Evolutionary conservation across 2,113 vertebrate genomes (phyloP), one percentile per base, ranked within the genome.

Genomic region (Miniopterus natalensis): DNA sequence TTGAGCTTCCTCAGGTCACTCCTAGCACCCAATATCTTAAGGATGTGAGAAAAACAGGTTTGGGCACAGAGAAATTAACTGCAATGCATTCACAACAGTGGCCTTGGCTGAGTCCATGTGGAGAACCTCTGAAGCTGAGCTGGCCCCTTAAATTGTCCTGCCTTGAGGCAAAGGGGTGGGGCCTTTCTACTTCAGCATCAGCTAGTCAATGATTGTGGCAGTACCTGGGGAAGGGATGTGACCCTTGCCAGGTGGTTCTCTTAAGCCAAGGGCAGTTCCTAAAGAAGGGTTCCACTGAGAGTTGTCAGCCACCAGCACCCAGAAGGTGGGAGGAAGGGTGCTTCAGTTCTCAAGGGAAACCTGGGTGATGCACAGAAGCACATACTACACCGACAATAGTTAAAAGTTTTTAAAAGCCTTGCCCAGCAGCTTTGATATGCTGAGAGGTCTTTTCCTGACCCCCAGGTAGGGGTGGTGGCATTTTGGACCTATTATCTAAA

Each of bases 401-500:
- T 57, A 49, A 45, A 27, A 25, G 6, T 36, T 57, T 63, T 75
- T 53, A 31, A 88, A 83, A 92, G 8, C 21, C 70, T 31, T 86
- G 21, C 3, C 42, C 11, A 78, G 81, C 18, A 90, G 45, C n/a
- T 81, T 51, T 18, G 10, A 59, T 31, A 49, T 45, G 25, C 31
- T 80, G 27, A 63, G 53, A 75, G 53, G 70, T 51, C 14, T 51
- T 57, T 59, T 92, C 21, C 20, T 87, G 47, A 71, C 78, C 59
- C 45, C 61, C 31, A 20, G 2, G 31, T 81, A 6, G 9, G 1
- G 15, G 3, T 27, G 65, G 14, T 59, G 79, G 74, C 12, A 88
- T 79, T 45, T 84, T 88, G 29, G 51, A 59, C 59, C 55, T 21
- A 29, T 90, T 88, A 90, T 66, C 40, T 88, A 68, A 79, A 83